Conservation (phyloP, 2,797 vertebrate species). For the Sebastes oblongus region DNA sequence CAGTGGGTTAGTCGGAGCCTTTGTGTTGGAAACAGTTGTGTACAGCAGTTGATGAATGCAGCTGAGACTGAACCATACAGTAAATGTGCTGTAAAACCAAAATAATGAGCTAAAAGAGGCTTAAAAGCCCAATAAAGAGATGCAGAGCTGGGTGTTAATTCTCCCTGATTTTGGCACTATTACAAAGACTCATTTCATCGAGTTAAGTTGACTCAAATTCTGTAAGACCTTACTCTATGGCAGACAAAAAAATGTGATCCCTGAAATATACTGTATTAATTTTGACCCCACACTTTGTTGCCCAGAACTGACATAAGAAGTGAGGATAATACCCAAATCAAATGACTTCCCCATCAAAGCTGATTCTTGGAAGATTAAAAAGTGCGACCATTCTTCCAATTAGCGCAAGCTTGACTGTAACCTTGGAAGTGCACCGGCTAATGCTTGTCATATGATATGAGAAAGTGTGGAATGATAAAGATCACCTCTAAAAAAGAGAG, state of each 20-base stretch:
- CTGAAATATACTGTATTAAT: not conserved
- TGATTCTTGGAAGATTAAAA: constrained; percentile 48
- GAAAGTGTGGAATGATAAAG: constrained; percentile 39
- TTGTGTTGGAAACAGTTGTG: not conserved
- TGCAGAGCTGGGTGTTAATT: not conserved
- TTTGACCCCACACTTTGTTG: not conserved
- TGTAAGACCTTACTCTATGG: not conserved
- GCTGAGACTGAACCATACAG: not conserved
- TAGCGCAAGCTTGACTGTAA: constrained; percentile 39
- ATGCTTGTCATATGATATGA: constrained; percentile 65
- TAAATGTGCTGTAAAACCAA: constrained; percentile 12
- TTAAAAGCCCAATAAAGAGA: not conserved
- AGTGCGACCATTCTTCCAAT: constrained; percentile 32
- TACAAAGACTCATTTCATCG: constrained; percentile 15
- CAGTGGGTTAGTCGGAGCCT: not conserved
- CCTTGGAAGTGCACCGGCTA: constrained; percentile 37
- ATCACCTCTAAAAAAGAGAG: constrained; percentile 31
- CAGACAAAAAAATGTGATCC: not conserved
- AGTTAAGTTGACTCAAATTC: not conserved
- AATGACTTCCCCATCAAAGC: constrained; percentile 51
- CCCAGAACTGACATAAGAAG: not conserved
- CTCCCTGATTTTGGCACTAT: not conserved
- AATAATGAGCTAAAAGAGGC: constrained; percentile 7
- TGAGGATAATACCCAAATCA: constrained; percentile 41
- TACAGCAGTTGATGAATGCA: not conserved